phyloP scores from a whole-genome alignment of 2,888 invertebrate genomes.

The Ariolimax columbianus region DNA sequence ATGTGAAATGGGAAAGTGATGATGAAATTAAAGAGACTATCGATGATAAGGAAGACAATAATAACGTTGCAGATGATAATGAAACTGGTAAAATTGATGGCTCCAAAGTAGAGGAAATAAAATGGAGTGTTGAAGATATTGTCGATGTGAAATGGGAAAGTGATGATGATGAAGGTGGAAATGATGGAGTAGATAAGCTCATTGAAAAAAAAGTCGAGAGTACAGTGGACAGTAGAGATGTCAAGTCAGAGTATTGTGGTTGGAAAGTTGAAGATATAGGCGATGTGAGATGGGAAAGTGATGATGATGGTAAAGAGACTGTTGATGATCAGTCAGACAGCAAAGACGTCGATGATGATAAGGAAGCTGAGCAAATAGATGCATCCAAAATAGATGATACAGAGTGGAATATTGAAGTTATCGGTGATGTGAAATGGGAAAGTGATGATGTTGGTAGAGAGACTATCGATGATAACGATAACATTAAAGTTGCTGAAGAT shows the following conservation, averaged over 20 bases:
- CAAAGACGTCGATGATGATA: background rate
- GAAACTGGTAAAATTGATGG: background rate
- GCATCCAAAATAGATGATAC: background rate
- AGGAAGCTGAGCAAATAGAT: background rate
- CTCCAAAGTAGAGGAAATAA: background rate
- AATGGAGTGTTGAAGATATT: background rate
- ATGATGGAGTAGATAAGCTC: background rate
- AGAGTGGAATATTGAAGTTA: background rate
- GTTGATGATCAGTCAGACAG: background rate
- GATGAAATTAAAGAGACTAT: too few species aligned
- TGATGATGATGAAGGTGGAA: background rate
- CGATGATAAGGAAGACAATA: background rate
- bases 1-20: conserved; percentile 8
- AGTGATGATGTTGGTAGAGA: too few species aligned
- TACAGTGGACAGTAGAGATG: background rate
- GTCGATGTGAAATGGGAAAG: background rate
- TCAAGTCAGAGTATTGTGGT: background rate
- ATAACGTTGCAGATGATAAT: background rate
- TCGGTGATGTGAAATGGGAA: background rate
- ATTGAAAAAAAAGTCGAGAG: background rate
- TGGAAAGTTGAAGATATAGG: background rate
- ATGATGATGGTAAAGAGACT: background rate
- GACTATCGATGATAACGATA: too few species aligned
- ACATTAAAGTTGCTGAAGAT: too few species aligned
- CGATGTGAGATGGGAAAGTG: background rate